Conservation (phyloP, 2,113 vertebrate species). For the Macaca fascicularis region T2T-MFA8v1.1 NC_088394.1:85099001-85099500, state of each 20-base stretch:
- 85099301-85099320: rapidly evolving
- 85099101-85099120: not conserved
- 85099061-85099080: not conserved
- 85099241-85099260: no score
- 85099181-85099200: no score
- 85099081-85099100: not conserved
- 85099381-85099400: not conserved
- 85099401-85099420: not conserved
- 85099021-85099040: not conserved
- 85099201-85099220: no score
- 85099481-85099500: not conserved
- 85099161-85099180: no score
- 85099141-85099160: not conserved
- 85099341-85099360: not conserved
- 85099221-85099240: no score
- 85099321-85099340: no score
- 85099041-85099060: not conserved
- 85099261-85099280: no score
- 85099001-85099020: not conserved
- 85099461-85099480: no score
- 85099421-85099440: not conserved
- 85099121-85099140: not conserved
- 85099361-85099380: not conserved
- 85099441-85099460: not conserved
- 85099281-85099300: no score